Evolutionary conservation across 2,113 vertebrate genomes (phyloP), one percentile per base, ranked within the genome.

Genomic region (Odontesthes bonariensis): DNA sequence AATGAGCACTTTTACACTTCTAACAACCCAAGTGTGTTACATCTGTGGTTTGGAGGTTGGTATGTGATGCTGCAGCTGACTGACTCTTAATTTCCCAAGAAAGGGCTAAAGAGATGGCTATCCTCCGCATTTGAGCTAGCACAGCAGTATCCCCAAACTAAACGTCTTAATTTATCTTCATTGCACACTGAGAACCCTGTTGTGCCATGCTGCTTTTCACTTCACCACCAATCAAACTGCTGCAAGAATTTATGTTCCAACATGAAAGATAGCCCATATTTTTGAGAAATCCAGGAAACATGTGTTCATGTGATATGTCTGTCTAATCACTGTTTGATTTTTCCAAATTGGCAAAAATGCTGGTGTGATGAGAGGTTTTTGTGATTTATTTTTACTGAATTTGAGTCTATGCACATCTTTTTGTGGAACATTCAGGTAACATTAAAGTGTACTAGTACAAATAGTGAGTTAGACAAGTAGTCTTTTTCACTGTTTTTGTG

Each of bases 81-180:
- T 72, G 87, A 86, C 79, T 81, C 78, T 75, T 82, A 83, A 83
- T 89, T 89, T 88, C 60, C 81, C 60, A 86, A 74, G 86, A 76
- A 90, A 89, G 79, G 55, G 70, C 82, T 69, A 77, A 82, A 79
- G 79, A 85, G 84, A 84, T 69, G 70, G 81, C 79, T 81, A 83
- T 79, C 53, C 69, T 74, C 77, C 69, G 77, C 75, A 71, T 84
- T 79, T 76, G 81, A 85, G 82, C 88, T 42, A 85, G 73, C 90
- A 69, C 79, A 84, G 87, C 83, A 86, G 79, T 89, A 78, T 81
- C 61, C 72, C 42, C 27, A 5, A 79, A 79, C 70, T 54, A 81
- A 84, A 89, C 63, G 69, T 92, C 90, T 91, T 91, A 85, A 93
- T 92, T 91, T 82, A 84, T 93, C 90, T 91, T 91, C 90, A 92